These are phyloP conservation scores for Netta rufina DNA, from an alignment of 2,797 vertebrate genomes.

Conservation along the genomic window DNA sequence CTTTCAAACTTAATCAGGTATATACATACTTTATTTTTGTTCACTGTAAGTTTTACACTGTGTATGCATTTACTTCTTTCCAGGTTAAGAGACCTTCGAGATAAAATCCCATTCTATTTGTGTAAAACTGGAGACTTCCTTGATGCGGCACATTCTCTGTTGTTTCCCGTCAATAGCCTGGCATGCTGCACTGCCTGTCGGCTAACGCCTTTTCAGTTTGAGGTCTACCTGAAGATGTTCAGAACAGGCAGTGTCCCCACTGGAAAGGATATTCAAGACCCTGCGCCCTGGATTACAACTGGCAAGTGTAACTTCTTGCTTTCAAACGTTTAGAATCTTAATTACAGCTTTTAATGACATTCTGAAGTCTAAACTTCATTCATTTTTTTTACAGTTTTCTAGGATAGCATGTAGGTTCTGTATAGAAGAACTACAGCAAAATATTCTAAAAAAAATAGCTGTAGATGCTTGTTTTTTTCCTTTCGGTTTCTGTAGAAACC, in stretches of 20 bases:
- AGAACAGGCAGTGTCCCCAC: conserved; percentile 43
- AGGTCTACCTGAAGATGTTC: conserved; percentile 70
- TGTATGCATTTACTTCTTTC: not conserved
- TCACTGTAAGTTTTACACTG: no score
- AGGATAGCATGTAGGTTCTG: rapidly evolving
- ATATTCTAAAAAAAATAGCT: not conserved
- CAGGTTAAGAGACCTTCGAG: conserved; percentile 47
- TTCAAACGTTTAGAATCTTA: rapidly evolving
- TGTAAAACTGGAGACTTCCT: conserved; percentile 65
- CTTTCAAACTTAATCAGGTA: not conserved
- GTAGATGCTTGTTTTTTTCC: not conserved
- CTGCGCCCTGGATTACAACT: not conserved
- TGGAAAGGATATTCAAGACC: not conserved
- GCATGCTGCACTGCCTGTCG: conserved; percentile 46
- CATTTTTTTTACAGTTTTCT: not conserved
- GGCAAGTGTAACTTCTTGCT: conserved; percentile 41
- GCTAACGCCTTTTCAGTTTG: not conserved
- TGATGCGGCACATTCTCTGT: not conserved
- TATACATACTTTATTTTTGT: no score
- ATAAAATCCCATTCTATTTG: conserved; percentile 66
- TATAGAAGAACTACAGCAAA: not conserved
- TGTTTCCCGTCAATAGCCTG: not conserved
- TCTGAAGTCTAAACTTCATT: not conserved
- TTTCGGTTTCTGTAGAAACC: not conserved
- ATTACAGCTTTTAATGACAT: not conserved